Evolutionary conservation across 2,797 vertebrate species (phyloP).

Genomic region (Acropternis orthonyx): DNA sequence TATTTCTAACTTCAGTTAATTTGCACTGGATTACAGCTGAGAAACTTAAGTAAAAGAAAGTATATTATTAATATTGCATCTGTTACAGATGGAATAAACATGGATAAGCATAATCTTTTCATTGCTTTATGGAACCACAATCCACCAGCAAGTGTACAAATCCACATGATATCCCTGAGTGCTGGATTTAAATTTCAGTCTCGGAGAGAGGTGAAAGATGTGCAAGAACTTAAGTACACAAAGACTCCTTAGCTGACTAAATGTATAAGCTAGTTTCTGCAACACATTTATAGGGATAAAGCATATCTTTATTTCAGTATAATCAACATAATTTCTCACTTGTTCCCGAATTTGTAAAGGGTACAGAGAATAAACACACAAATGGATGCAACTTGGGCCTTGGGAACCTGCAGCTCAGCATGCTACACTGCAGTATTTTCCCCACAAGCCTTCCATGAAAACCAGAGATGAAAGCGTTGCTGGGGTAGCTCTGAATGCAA

Average conservation of each 20-base stretch:
- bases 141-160: constrained; percentile 47
- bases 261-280: neutral
- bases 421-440: neutral
- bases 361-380: neutral
- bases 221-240: neutral
- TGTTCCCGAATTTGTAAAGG: neutral
- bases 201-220: neutral
- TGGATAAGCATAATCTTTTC: constrained; percentile 41
- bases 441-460: neutral
- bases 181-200: constrained; percentile 12
- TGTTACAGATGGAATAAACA: constrained; percentile 43
- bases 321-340: neutral
- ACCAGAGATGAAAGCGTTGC: neutral
- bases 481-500: neutral
- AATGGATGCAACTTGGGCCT: neutral
- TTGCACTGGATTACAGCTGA: constrained; percentile 31
- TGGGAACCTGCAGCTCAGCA: neutral
- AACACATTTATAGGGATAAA: neutral
- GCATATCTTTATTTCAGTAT: neutral
- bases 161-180: neutral
- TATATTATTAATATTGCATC: constrained; percentile 42
- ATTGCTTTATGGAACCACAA: constrained; percentile 43
- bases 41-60: neutral
- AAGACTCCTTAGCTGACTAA: neutral
- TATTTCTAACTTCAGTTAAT: constrained; percentile 23